phyloP scores from a whole-genome alignment of 2,797 vertebrate species.

The Sparus aurata region DNA sequence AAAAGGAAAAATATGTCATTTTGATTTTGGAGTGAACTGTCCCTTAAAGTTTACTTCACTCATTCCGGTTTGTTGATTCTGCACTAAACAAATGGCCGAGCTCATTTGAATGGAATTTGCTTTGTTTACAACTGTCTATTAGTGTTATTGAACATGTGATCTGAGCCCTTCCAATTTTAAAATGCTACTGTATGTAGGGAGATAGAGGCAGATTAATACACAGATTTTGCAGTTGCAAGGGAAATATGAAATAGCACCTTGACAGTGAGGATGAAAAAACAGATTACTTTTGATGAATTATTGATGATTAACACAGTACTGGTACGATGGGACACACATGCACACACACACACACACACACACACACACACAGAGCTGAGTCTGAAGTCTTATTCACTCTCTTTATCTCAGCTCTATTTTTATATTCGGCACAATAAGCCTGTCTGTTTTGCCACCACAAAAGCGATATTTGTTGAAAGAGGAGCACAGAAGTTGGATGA shows the following conservation, averaged over 20 bases:
- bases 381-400: slow-evolving; percentile 1
- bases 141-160: background rate
- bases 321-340: background rate
- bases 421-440: slow-evolving; percentile 43
- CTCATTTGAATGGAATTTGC: background rate
- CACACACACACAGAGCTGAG: slow-evolving; percentile 4
- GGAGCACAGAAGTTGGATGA: slow-evolving; percentile 20
- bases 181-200: background rate
- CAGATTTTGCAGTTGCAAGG: background rate
- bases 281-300: slow-evolving; percentile 30
- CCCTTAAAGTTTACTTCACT: background rate
- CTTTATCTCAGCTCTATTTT: slow-evolving; percentile 16
- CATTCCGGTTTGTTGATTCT: background rate
- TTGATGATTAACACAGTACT: slow-evolving; percentile 20
- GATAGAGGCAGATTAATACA: background rate
- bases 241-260: background rate
- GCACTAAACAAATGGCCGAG: background rate
- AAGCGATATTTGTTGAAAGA: slow-evolving; percentile 56
- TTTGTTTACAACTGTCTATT: background rate
- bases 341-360: too few relatives aligned
- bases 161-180: background rate
- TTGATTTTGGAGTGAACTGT: too few relatives aligned
- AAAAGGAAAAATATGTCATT: too few relatives aligned
- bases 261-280: slow-evolving; percentile 7
- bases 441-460: slow-evolving; percentile 53